phyloP scores from a whole-genome alignment of 2,113 vertebrate species.

The Atractosteus spatula region DNA sequence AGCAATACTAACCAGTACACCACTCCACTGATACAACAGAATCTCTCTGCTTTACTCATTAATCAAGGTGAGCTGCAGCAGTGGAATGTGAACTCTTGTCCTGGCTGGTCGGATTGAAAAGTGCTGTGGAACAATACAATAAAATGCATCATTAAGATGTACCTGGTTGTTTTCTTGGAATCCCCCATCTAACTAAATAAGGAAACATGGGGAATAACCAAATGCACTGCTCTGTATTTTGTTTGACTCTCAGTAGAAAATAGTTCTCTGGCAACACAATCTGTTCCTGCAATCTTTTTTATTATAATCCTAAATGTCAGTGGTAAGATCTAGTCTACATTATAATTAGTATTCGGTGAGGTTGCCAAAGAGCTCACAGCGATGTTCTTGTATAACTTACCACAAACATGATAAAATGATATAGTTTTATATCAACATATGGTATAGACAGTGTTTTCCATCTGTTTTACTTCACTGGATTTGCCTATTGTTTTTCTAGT shows the following conservation, averaged over 20 bases:
- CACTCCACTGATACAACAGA: too few relatives aligned
- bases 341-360: conserved; percentile 16
- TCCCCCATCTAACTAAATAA: conserved; percentile 1
- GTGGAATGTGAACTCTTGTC: conserved; percentile 2
- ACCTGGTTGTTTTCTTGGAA: conserved; percentile 25
- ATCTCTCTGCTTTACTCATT: too few relatives aligned
- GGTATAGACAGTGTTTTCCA: not conserved
- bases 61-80: too few relatives aligned
- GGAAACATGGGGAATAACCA: conserved; percentile 11
- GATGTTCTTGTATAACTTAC: conserved; percentile 42
- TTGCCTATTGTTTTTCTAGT: too few relatives aligned
- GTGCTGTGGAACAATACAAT: conserved; percentile 14
- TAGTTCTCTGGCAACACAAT: conserved; percentile 38
- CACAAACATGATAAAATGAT: conserved; percentile 39
- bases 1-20: too few relatives aligned
- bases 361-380: conserved; percentile 35
- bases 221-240: not conserved
- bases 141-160: conserved; percentile 18
- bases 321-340: conserved; percentile 36
- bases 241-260: conserved; percentile 38
- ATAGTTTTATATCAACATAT: conserved; percentile 38
- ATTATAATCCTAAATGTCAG: conserved; percentile 24
- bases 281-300: conserved; percentile 25
- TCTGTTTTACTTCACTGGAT: too few relatives aligned
- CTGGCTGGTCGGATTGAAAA: not conserved